Percentiles rank a stretch among this genome's conserved stretches.
Evolutionary conservation across 1,140 invertebrate species (phyloP).

Genomic region (Drosophila pachea): DNA sequence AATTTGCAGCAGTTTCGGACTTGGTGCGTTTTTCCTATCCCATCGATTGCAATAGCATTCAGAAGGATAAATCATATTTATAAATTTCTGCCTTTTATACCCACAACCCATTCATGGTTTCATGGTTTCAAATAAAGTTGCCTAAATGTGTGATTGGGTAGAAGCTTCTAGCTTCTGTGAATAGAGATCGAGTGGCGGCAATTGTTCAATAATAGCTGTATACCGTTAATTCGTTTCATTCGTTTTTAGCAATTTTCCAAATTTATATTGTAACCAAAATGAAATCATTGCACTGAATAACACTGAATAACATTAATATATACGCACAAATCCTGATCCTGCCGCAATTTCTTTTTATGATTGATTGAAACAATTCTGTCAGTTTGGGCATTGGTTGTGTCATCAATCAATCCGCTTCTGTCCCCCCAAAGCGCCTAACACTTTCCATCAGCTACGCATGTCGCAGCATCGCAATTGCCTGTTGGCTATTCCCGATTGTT

Average conservation of each 20-base stretch:
- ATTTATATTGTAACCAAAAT: no score
- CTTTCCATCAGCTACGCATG: constrained; percentile 31
- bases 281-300: no score
- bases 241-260: background rate
- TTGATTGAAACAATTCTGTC: constrained; percentile 48
- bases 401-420: constrained; percentile 35
- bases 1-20: no score
- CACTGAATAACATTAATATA: no score
- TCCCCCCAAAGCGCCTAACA: constrained; percentile 25
- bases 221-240: no score
- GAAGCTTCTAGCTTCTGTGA: background rate
- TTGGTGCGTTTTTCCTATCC: constrained; percentile 22
- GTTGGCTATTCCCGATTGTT: background rate
- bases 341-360: constrained; percentile 35
- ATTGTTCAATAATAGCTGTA: no score
- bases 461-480: constrained; percentile 10
- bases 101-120: background rate
- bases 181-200: no score
- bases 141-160: background rate
- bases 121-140: constrained; percentile 6
- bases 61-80: constrained; percentile 8
- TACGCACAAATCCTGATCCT: constrained; percentile 7
- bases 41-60: constrained; percentile 16
- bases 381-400: constrained; percentile 20
- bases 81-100: background rate